A percentile compares a stretch with the other conserved stretches of the same genome.
Evolutionary conservation across 2,113 vertebrate species (phyloP).

Genomic region (Anser cygnoides): DNA sequence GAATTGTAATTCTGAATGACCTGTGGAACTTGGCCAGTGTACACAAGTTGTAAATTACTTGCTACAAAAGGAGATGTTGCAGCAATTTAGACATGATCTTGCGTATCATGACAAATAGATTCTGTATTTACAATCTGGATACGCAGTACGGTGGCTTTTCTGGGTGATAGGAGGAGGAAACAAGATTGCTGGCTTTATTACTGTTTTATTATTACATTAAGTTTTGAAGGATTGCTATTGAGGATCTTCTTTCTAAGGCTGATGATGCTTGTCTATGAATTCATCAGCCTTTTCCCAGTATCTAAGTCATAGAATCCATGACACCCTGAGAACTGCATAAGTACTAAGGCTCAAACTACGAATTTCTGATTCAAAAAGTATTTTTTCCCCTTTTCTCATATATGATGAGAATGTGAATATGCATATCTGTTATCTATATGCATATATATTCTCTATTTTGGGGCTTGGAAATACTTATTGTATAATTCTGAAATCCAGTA

Average conservation of each 20-base stretch:
- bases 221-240: neutral
- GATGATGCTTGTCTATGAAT: neutral
- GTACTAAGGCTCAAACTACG: neutral
- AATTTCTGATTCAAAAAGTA: neutral
- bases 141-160: neutral
- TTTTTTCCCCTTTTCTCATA: accelerated
- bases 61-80: neutral
- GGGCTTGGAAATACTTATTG: neutral
- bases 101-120: neutral
- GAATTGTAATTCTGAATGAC: constrained; percentile 14
- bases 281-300: neutral
- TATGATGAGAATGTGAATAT: neutral
- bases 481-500: neutral
- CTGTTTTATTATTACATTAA: neutral
- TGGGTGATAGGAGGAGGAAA: neutral
- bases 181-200: neutral
- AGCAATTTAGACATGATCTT: neutral
- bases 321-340: neutral
- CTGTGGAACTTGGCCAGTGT: neutral
- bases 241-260: neutral
- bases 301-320: neutral
- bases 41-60: constrained; percentile 4
- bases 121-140: neutral
- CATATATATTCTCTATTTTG: neutral
- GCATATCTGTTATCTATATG: neutral